phyloP scores from a whole-genome alignment of 2,888 invertebrate species.

The Nemurella pictetii region DNA sequence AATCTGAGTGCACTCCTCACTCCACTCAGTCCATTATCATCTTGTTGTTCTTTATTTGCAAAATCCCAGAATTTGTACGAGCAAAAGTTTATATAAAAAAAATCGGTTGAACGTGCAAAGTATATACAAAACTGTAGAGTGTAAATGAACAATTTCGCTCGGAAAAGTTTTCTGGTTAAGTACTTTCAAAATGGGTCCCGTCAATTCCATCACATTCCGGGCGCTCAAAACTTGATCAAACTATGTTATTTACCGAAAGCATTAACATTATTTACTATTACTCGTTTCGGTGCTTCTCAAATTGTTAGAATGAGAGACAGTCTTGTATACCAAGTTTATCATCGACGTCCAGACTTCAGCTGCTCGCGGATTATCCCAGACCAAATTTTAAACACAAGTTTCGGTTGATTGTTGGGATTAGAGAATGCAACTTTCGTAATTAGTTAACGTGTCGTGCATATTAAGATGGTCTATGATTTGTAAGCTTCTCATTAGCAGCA shows the following conservation, averaged over 20 bases:
- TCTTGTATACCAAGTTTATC: not conserved
- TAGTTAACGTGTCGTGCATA: not conserved
- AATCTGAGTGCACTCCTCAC: not conserved
- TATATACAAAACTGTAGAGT: not conserved
- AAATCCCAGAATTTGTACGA: not conserved
- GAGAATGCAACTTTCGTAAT: not conserved
- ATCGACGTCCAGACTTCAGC: not conserved
- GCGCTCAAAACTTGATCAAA: not conserved
- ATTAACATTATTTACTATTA: not conserved
- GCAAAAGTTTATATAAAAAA: not conserved
- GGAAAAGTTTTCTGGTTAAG: not conserved
- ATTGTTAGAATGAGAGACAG: not conserved
- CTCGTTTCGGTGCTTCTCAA: not conserved
- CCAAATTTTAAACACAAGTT: not conserved
- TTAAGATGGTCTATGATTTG: not conserved
- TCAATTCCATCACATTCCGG: not conserved
- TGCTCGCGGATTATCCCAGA: not conserved
- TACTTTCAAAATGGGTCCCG: not conserved
- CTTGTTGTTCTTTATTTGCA: not conserved
- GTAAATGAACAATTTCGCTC: not conserved
- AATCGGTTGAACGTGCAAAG: not conserved
- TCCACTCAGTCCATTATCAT: not conserved
- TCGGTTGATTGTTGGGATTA: not conserved
- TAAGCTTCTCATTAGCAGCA: not conserved
- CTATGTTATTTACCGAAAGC: not conserved